Conservation (phyloP, 2,888 invertebrate species). For the Nasonovia ribisnigri region DNA sequence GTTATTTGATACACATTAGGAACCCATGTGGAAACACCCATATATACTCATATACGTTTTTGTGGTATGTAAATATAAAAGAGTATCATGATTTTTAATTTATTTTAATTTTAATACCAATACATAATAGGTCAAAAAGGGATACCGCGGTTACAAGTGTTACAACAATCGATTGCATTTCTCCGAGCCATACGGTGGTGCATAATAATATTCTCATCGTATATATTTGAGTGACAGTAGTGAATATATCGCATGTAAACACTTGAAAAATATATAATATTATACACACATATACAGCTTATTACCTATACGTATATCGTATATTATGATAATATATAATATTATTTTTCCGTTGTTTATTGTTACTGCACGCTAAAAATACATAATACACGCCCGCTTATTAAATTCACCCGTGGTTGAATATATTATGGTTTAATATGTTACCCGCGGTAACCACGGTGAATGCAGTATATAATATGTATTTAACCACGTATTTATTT, state of each 20-base stretch:
- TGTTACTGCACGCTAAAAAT: not conserved
- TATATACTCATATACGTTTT: not conserved
- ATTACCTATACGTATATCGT: not conserved
- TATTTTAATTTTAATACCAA: not conserved
- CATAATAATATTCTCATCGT: not conserved
- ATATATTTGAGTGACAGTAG: not conserved
- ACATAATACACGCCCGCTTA: not conserved
- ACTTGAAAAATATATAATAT: not conserved
- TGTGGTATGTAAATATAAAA: not conserved
- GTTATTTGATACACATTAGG: not conserved
- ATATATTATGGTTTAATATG: not conserved
- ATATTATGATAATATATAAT: too few species aligned
- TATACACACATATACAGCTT: not conserved
- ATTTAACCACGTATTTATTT: not conserved
- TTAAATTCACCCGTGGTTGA: not conserved
- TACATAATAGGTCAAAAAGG: not conserved
- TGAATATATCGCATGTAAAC: not conserved
- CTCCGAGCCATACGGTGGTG: not conserved
- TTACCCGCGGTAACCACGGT: not conserved
- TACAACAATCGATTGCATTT: not conserved
- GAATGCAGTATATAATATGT: not conserved
- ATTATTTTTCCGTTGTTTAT: not conserved
- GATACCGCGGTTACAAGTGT: not conserved
- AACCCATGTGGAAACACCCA: not conserved
- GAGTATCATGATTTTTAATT: not conserved